Evolutionary conservation across 2,113 vertebrate genomes (phyloP), one percentile per base, ranked within the genome.

Genomic region (Chinchilla lanigera): DNA sequence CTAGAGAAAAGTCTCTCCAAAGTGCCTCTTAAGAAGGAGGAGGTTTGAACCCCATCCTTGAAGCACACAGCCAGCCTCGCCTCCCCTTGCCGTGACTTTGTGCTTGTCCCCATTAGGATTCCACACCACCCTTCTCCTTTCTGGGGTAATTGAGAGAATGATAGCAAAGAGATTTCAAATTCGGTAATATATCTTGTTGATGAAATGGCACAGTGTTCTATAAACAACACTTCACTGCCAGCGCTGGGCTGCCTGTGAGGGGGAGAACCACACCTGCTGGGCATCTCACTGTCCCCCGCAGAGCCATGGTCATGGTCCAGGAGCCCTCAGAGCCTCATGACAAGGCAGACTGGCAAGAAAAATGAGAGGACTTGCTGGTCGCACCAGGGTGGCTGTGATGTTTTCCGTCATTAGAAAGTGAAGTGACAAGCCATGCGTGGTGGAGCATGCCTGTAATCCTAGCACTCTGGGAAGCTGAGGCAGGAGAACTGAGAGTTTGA

Each of bases 321-420:
- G 58, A 60, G 5, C 54, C 30, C 84, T 9, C 77, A 13, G 83
- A 92, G 96, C 96, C 97, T 81, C 78, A 41, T 75, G 82, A 67
- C 78, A 81, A 94, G 30, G 96, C 94, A 84, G 86, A 67, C 85
- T 84, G 92, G 96, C 95, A 95, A 97, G 89, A 93, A 94, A 95
- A 96, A 96, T 85, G 93, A 95, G 89, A 52, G 95, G 82, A 30
- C 71, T 95, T 85, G n/a, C 82, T 67, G 89, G 38, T 73, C 87
- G 58, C 73, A 41, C 41, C 80, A 92, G 73, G 65, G 33, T 22
- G 2, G 1, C 41, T 26, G 60, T 12, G 0, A 41, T 5, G 6
- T 11, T 30, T 58, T 71, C 30, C 5, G 2, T 44, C 69, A 11
- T 26, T 12, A 78, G 41, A 35, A 44, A 35, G 30, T 1, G 3